Evolutionary conservation across 2,888 invertebrate species (phyloP), one percentile per base, ranked within the genome.

Genomic region (Drosophila mimica): DNA sequence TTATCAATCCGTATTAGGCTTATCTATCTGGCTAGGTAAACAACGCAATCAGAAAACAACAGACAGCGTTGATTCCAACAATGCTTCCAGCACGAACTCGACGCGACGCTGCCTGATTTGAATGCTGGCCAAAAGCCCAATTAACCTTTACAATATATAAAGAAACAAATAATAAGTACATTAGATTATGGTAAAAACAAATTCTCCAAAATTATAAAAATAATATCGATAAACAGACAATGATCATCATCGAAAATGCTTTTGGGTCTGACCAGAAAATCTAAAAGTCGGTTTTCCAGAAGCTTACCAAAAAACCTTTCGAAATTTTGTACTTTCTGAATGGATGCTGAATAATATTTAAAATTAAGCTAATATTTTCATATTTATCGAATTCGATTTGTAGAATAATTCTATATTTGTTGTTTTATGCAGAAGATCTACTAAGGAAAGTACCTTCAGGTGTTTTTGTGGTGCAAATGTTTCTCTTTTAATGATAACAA

Each of bases 1-100:
- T 73, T 77, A 76, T 76, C 77, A 69, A 62, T 68, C 17, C 53
- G 31, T n/a, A 58, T 61, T 66, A 54, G 71, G 57, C 68, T 76
- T 72, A 76, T 76, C 76, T 43, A 61, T 49, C 15, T 25, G 25
- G 20, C 54, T 68, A 40, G 57, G 48, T 65, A 72, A 68, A 68
- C 61, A 72, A 48, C 61, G 31, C 48, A 28, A 43, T 34, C 51
- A 59, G 75, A 75, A 61, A 63, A 60, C 56, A 63, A 65, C 49
- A 70, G 57, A 48, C 49, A 25, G 3, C 13, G 34, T 9, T 33
- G 28, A 58, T n/a, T 31, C 28, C 33, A 53, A 34, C 30, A 17
- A 61, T 62, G 51, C 34, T 57, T 43, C 33, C 17, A 17, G 40
- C 49, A 67, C 59, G 34, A 63, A 43, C 34, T 20, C 36, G 17